Evolutionary conservation across 2,888 invertebrate species (phyloP), one percentile per base, ranked within the genome.

Genomic region (Melinaea menophilus): DNA sequence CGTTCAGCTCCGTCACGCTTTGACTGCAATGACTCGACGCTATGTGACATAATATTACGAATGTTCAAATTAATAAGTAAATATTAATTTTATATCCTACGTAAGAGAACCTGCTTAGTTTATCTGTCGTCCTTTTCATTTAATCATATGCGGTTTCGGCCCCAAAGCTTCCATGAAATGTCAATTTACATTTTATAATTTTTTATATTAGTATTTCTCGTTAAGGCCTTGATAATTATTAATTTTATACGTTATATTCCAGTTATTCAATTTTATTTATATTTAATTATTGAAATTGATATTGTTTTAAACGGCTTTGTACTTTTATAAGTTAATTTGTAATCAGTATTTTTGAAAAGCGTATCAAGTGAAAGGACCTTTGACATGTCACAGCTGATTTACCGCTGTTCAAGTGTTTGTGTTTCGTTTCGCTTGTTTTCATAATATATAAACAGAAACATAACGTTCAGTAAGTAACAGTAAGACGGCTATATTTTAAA

Each of bases 1-100:
- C 86, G 87, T 81, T 82, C 86, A 80, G 83, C 85, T 85, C 82
- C 85, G 90, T 89, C 90, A 90, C 88, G 90, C 83, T 86, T 86
- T 84, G 82, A 77, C 81, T 83, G 84, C 84, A 84, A 81, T 84
- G 80, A 86, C 83, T 86, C 79, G 79, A 76, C 82, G 76, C 80
- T 85, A 85, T 84, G 82, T 81, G 89, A 87, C 87, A 86, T 82
- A 86, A 85, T 82, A 85, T 85, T 87, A 51, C 51, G 51, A 84
- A 85, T 83, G 82, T 81, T 79, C 77, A 79, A 83, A 81, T 78
- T 81, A 86, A 82, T 83, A 84, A 83, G 76, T 81, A 78, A 81
- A 86, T 77, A 81, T 81, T 81, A 77, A 73, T 77, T 75, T 72
- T 68, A 73, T 72, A 69, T 71, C 73, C 73, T 56, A 62, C 61